Conservation (phyloP, 2,888 invertebrate species). For the Xylota sylvarum region DNA sequence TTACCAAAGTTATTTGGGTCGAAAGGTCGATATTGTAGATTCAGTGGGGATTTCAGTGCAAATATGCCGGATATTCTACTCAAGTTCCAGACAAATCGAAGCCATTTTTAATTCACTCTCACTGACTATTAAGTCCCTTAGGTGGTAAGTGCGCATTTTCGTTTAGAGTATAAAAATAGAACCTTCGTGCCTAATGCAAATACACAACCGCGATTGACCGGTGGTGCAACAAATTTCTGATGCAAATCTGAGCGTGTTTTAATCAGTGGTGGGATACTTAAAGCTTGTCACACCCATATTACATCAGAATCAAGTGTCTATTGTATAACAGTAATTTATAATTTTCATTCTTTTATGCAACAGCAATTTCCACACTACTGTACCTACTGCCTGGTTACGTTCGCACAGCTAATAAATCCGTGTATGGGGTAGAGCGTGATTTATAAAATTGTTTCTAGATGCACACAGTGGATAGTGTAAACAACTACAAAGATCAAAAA, state of each 20-base stretch:
- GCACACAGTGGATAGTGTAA: conserved; percentile 2
- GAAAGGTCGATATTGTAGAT: not conserved
- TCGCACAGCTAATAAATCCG: not conserved
- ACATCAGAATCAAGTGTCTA: conserved; percentile 48
- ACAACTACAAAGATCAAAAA: conserved; percentile 13
- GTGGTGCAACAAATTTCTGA: conserved; percentile 1
- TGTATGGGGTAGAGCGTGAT: not conserved
- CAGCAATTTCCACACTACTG: conserved; percentile 16
- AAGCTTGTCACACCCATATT: conserved; percentile 45
- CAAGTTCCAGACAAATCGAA: not conserved
- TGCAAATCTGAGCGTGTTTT: conserved; percentile 9
- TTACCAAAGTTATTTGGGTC: conserved; percentile 13
- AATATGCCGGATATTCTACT: not conserved
- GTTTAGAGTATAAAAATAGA: not conserved
- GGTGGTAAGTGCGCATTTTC: not conserved
- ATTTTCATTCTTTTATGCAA: conserved; percentile 47
- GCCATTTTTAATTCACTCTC: not conserved
- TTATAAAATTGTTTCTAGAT: conserved; percentile 8
- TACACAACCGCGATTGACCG: not conserved
- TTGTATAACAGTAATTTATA: conserved; percentile 48
- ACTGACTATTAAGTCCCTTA: not conserved
- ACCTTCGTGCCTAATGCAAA: conserved; percentile 19
- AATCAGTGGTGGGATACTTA: not conserved
- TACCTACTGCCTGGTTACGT: not conserved
- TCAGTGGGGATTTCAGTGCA: not conserved